Percentiles rank a stretch among this genome's conserved stretches.
Conservation (phyloP, 1,140 invertebrate species). For the Frieseomelitta varia region DNA sequence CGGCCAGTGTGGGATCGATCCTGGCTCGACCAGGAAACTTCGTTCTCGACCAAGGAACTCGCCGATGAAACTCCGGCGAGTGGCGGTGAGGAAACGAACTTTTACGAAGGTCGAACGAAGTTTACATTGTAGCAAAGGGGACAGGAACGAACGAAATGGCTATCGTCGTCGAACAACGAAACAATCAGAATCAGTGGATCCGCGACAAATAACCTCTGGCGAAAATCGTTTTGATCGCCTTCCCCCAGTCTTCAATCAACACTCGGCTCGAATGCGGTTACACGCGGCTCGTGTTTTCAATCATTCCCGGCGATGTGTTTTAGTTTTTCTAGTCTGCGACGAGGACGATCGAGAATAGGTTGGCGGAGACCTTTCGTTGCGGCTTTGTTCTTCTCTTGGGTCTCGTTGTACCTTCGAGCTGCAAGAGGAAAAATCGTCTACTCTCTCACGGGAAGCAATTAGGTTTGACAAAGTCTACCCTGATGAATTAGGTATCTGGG, state of each 20-base stretch:
- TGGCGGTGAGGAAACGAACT: neutral
- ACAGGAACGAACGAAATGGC: neutral
- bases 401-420: neutral
- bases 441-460: slow-evolving; percentile 12
- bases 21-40: neutral
- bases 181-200: neutral
- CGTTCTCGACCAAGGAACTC: neutral
- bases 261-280: slow-evolving; percentile 57
- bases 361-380: neutral
- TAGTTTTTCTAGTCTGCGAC: neutral
- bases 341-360: neutral
- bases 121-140: neutral
- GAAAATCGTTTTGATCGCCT: slow-evolving; percentile 22
- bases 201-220: slow-evolving; percentile 31
- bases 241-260: neutral
- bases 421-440: neutral
- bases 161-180: neutral
- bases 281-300: slow-evolving; percentile 56
- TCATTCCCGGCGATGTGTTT: slow-evolving; percentile 44
- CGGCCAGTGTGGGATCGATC: slow-evolving; percentile 13
- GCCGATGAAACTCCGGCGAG: neutral
- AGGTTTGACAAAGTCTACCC: neutral
- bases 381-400: neutral
- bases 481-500: neutral
- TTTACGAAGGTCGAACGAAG: neutral